phyloP scores from a whole-genome alignment of 2,888 invertebrate species.

The Tridacna gigas region DNA sequence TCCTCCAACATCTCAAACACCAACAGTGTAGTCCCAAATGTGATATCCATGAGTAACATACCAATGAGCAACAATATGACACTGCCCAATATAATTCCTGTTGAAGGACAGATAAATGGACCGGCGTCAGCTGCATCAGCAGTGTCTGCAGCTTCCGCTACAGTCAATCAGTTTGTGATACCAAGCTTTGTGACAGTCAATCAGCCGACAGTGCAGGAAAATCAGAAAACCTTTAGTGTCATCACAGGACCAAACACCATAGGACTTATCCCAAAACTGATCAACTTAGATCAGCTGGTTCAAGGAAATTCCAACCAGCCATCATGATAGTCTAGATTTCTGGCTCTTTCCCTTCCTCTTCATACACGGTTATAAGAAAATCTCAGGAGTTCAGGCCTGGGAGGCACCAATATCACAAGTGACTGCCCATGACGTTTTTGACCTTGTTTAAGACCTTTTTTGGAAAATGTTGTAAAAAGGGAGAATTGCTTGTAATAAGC shows the following conservation, averaged over 20 bases:
- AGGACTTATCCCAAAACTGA: slow-evolving; percentile 51
- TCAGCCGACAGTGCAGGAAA: slow-evolving; percentile 5
- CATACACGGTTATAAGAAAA: not conserved
- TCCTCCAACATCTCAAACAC: not conserved
- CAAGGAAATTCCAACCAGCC: slow-evolving; percentile 16
- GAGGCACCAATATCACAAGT: no score
- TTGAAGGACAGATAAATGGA: slow-evolving; percentile 13
- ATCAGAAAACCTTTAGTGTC: slow-evolving; percentile 29
- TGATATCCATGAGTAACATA: slow-evolving; percentile 14
- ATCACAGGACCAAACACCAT: slow-evolving; percentile 59
- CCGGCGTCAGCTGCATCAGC: not conserved
- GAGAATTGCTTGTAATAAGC: slow-evolving; percentile 2
- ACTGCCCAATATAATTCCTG: not conserved
- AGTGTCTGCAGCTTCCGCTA: no score
- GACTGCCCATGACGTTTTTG: no score
- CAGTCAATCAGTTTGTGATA: not conserved
- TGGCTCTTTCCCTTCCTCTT: not conserved
- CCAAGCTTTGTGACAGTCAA: slow-evolving; percentile 7
- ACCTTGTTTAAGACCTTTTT: no score
- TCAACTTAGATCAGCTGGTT: slow-evolving; percentile 46
- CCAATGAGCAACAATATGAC: slow-evolving; percentile 5
- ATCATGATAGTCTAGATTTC: slow-evolving; percentile 32
- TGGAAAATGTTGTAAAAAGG: not conserved
- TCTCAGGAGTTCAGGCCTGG: no score
- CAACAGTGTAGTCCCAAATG: not conserved